Percentiles rank a stretch among this genome's conserved stretches.
Evolutionary conservation across 2,888 invertebrate genomes (phyloP).

Genomic region (Chouioia cunea): DNA sequence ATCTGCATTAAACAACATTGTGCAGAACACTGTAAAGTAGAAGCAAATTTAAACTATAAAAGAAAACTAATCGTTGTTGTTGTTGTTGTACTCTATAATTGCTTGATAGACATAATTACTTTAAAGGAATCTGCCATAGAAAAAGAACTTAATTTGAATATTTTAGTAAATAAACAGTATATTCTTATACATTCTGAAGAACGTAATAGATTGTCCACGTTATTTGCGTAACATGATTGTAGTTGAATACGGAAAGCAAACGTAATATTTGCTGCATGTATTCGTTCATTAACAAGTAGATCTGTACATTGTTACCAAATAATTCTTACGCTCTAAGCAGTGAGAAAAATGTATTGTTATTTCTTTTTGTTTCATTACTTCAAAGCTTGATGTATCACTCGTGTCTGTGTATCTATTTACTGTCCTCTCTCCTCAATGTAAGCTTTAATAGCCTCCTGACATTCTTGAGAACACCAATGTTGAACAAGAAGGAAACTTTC

Average conservation of each 20-base stretch:
- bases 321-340: conserved; percentile 27
- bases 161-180: conserved; percentile 30
- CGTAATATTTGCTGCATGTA: conserved; percentile 14
- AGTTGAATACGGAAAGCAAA: conserved; percentile 18
- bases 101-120: conserved; percentile 33
- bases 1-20: conserved; percentile 22
- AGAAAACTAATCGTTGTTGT: conserved; percentile 30
- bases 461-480: conserved; percentile 82
- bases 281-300: conserved; percentile 21
- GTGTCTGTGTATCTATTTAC: conserved; percentile 48
- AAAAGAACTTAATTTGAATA: conserved; percentile 25
- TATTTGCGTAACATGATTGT: conserved; percentile 28
- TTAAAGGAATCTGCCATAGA: conserved; percentile 15
- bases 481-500: conserved; percentile 79
- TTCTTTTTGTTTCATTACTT: conserved; percentile 22
- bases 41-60: conserved; percentile 25
- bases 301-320: conserved; percentile 44
- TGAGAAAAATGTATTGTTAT: conserved; percentile 31
- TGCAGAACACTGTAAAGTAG: conserved; percentile 29
- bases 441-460: conserved; percentile 71
- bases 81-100: conserved; percentile 7
- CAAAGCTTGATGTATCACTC: conserved; percentile 23
- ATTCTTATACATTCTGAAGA: conserved; percentile 18
- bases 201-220: conserved; percentile 23
- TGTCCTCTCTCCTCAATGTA: conserved; percentile 63